Base-by-base conservation (phyloP, 2,113 vertebrate genomes). In the Aleadryas rufinucha region DNA sequence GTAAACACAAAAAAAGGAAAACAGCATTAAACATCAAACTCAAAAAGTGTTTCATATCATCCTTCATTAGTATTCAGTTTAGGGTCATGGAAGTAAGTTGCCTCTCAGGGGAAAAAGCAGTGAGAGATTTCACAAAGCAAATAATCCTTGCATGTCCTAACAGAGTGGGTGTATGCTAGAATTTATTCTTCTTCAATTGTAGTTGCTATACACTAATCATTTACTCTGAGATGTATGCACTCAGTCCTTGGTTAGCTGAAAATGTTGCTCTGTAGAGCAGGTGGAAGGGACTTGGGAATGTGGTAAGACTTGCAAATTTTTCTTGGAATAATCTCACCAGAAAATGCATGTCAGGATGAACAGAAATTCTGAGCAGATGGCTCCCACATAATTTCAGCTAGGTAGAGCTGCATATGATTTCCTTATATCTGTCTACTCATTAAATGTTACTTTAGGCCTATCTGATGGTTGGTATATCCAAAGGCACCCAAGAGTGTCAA, bases 221-320 rank as follows among this genome's bases (percentile, higher is more conserved):
- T 39, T 24, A 27, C 19, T 53, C 23, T 9, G 31, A 50, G 47
- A 45, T 0, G 2, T 8, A 13, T 2, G 14, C 10, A 70, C 11
- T 8, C 42, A 88, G 16, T n/a, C 33, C 20, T 74, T 50, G 52
- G 37, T 50, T 84, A 77, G 45, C n/a, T 81, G 8, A 54, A 74
- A 91, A n/a, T 15, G 16, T n/a, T 63, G 23, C 42, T 77, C 45
- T 33, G 15, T 16, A 56, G 31, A 45, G 33, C 39, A 78, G 24
- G 42, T 59, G 7, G 37, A 92, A 83, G 19, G 26, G 39, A 78
- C 9, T 22, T 28, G 18, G 18, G 22, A 61, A 35, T 24, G 37
- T 8, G 28, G 27, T 23, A 53, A 41, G 49, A 6, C 16, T 69
- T 82, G 22, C 37, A 87, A 49, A 41, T 18, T 68, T 77, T 87